Evolutionary conservation across 30 jellyfish, hydroid and myxozoan species (phyloP).

Genomic region (Clytia hemisphaerica): DNA sequence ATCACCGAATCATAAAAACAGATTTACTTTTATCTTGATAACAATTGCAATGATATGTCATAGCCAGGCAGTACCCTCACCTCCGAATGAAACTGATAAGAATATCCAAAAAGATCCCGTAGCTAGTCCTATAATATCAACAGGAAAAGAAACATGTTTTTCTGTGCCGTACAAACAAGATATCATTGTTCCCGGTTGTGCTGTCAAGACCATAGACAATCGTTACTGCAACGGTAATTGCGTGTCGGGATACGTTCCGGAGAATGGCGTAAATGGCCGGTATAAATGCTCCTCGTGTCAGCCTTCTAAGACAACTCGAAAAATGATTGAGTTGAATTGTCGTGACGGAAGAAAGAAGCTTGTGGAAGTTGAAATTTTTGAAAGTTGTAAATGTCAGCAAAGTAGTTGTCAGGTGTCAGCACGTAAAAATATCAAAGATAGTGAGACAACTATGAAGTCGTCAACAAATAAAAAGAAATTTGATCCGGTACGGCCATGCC

Average conservation of each 20-base stretch:
- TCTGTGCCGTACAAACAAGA: neutral
- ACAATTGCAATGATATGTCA: too few species aligned
- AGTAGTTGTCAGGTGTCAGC: neutral
- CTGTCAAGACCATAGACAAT: neutral
- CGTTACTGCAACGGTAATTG: neutral
- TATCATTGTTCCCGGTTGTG: neutral
- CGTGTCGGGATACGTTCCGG: constrained; percentile 4
- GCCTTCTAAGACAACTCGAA: neutral
- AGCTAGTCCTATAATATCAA: too few species aligned
- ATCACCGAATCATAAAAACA: too few species aligned
- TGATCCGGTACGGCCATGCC: constrained; percentile 3
- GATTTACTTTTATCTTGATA: too few species aligned
- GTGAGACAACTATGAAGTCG: neutral
- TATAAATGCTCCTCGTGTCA: constrained; percentile 9
- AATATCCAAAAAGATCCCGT: too few species aligned
- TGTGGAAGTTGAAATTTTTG: neutral
- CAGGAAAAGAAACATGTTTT: constrained; percentile 1
- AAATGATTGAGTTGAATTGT: neutral
- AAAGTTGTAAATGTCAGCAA: neutral
- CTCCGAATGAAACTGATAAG: too few species aligned
- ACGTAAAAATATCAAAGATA: too few species aligned
- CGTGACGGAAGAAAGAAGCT: neutral
- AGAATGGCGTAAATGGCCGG: neutral
- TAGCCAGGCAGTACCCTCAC: too few species aligned
- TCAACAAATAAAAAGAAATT: neutral